A percentile compares a stretch with the other conserved stretches of the same genome.
Conservation (phyloP, 2,113 vertebrate genomes). For the Opisthocomus hoazin region DNA sequence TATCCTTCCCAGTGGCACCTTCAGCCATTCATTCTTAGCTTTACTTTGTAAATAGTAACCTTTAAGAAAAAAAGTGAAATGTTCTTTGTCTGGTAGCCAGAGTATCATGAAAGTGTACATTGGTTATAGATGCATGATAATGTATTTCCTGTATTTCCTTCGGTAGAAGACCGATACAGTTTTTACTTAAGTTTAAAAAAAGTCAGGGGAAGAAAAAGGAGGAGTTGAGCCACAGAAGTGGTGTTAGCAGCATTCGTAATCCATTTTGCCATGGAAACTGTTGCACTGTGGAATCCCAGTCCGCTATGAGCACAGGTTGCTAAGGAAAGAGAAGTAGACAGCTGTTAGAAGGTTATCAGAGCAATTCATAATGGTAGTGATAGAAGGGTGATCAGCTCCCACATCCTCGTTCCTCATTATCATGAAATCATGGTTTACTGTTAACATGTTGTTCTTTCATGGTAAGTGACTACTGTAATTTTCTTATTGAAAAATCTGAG, state of each 20-base stretch:
- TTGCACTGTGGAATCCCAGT: slow-evolving; percentile 11
- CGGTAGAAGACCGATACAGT: background rate
- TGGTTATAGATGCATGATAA: background rate
- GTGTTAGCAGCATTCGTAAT: background rate
- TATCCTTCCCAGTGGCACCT: background rate
- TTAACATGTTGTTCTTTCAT: slow-evolving; percentile 3
- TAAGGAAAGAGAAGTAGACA: slow-evolving; percentile 2
- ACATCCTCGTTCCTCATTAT: background rate
- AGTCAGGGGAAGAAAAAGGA: background rate
- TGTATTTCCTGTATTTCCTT: too few relatives aligned
- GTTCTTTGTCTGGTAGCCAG: background rate
- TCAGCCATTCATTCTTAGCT: background rate
- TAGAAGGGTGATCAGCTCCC: background rate
- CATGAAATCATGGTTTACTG: background rate
- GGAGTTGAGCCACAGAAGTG: background rate
- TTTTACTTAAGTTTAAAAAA: slow-evolving; percentile 2
- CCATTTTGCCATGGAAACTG: slow-evolving; percentile 64
- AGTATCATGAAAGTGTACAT: background rate
- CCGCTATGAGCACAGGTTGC: background rate
- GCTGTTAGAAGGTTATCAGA: background rate
- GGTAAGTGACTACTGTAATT: background rate
- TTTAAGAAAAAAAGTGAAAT: background rate
- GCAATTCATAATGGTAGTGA: background rate
- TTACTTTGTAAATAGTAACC: background rate
- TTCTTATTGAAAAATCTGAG: background rate